Percentiles rank a stretch among this genome's conserved stretches.
Conservation (phyloP, 2,888 invertebrate genomes). For the Synergus gifuensis region DNA sequence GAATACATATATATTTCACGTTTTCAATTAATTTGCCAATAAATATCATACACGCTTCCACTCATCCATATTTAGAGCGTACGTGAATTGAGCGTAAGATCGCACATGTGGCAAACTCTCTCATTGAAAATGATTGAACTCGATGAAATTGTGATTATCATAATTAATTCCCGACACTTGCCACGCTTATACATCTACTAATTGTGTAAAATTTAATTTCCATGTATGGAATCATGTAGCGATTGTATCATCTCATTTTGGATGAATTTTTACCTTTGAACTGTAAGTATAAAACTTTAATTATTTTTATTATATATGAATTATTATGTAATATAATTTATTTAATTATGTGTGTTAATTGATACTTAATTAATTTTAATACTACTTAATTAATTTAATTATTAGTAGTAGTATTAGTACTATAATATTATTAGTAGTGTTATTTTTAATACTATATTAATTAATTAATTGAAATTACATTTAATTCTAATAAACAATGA, state of each 20-base stretch:
- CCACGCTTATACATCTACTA: background rate
- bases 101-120: background rate
- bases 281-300: no score
- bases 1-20: background rate
- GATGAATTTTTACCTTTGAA: background rate
- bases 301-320: no score
- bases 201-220: background rate
- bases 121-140: background rate
- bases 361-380: no score
- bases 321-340: no score
- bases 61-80: background rate
- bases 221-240: background rate
- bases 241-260: background rate
- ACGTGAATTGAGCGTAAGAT: background rate
- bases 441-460: no score
- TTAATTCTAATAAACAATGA: no score
- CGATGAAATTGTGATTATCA: conserved; percentile 6
- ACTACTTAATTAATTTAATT: no score
- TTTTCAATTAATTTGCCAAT: background rate
- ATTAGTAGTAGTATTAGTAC: no score
- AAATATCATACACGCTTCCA: background rate
- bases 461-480: no score
- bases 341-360: no score
- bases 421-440: no score
- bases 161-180: conserved; percentile 13